Evolutionary conservation across 2,888 invertebrate genomes (phyloP).

Genomic region (Eilema caniola): DNA sequence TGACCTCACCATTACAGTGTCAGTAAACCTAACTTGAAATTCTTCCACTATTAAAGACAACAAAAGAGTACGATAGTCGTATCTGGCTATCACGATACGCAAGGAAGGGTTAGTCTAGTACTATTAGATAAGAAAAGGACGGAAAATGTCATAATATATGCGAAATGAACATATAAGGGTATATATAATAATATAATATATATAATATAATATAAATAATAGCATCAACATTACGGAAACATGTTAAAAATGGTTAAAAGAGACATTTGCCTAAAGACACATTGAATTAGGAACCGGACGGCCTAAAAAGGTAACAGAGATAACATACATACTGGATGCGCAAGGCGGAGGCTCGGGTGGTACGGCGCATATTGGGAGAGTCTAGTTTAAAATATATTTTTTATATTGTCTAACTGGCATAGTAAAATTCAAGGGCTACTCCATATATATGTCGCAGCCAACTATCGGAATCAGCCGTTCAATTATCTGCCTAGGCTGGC

Average conservation of each 20-base stretch:
- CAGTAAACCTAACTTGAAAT: background rate
- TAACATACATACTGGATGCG: no score
- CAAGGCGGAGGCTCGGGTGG: no score
- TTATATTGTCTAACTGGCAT: background rate
- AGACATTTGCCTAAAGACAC: no score
- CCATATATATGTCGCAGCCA: no score
- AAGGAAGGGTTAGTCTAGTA: background rate
- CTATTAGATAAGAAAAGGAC: slow-evolving; percentile 7
- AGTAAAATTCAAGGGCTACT: background rate
- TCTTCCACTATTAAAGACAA: slow-evolving; percentile 5
- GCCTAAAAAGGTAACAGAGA: no score
- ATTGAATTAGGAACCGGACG: no score
- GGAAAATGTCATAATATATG: slow-evolving; percentile 1
- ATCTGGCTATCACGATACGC: background rate
- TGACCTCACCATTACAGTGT: background rate
- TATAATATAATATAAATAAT: background rate
- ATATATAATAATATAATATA: background rate
- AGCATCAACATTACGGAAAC: no score
- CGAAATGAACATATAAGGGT: background rate
- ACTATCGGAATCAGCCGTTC: no score
- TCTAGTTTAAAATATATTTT: background rate
- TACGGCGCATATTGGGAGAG: no score
- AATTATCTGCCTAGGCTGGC: no score
- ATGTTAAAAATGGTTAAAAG: no score
- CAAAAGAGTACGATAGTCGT: background rate